Percentiles rank a stretch among this genome's conserved stretches.
phyloP scores from a whole-genome alignment of 2,113 vertebrate genomes.

The Calonectris borealis region DNA sequence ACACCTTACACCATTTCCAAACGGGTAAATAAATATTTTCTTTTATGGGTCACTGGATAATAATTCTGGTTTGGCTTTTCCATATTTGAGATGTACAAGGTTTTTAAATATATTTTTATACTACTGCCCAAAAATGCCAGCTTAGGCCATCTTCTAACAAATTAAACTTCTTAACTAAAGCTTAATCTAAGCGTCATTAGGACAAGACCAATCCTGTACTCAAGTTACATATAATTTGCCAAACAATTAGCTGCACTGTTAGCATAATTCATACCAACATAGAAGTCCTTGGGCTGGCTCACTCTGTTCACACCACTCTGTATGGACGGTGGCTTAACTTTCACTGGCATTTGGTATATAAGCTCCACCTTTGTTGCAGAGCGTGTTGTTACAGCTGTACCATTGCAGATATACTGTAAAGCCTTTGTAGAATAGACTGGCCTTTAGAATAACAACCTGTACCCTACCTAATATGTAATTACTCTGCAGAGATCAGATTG shows the following conservation, averaged over 20 bases:
- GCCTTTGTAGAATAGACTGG: neutral
- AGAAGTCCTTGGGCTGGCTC: neutral
- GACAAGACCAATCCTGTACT: neutral
- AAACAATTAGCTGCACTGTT: neutral
- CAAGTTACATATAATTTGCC: neutral
- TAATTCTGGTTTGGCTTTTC: neutral
- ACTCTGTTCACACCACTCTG: neutral
- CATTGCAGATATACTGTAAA: neutral
- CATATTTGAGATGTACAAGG: neutral
- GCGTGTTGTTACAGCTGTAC: neutral
- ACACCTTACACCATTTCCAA: constrained; percentile 90
- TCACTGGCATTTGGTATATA: neutral
- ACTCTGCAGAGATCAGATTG: neutral
- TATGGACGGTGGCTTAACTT: neutral
- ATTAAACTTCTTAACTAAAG: neutral
- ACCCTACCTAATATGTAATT: neutral
- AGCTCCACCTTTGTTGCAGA: neutral
- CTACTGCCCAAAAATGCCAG: neutral
- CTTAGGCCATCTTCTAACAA: neutral
- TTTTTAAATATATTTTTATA: neutral
- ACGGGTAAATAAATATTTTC: constrained; percentile 78
- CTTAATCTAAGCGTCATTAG: neutral
- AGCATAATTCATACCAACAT: neutral
- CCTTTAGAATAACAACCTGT: neutral
- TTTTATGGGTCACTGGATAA: neutral